Conservation (phyloP, 2,113 vertebrate genomes). For the Cathartes aura region DNA sequence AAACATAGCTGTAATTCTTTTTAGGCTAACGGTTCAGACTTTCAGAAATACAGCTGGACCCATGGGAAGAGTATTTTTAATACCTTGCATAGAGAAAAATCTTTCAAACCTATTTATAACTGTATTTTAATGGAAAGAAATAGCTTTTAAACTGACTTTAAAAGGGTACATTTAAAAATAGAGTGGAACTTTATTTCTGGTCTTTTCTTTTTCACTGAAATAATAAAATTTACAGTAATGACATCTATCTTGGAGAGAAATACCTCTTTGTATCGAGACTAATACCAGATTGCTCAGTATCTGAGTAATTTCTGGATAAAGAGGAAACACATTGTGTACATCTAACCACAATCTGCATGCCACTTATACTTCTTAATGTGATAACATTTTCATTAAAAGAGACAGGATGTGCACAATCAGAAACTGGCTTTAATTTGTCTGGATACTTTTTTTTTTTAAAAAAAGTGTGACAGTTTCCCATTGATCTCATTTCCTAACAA, state of each 20-base stretch:
- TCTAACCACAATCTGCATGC: not conserved
- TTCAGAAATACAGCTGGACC: constrained; percentile 24
- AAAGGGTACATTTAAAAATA: constrained; percentile 49
- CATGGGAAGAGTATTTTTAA: constrained; percentile 55
- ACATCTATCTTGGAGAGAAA: constrained; percentile 16
- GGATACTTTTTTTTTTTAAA: not conserved
- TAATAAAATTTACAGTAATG: not conserved
- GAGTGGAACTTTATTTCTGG: not conserved
- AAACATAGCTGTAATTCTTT: constrained; percentile 35
- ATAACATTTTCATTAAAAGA: constrained; percentile 6
- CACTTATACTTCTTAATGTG: not conserved
- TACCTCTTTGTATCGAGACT: not conserved
- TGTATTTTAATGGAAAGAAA: constrained; percentile 38
- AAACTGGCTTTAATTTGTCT: not conserved
- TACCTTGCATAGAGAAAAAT: constrained; percentile 7
- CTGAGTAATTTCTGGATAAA: not conserved
- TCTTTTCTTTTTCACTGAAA: constrained; percentile 1
- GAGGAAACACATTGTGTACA: not conserved
- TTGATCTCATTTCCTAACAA: constrained; percentile 32
- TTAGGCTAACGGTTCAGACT: not conserved
- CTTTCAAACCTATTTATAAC: constrained; percentile 49
- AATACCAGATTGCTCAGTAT: not conserved
- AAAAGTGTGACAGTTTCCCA: not conserved
- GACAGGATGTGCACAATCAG: not conserved
- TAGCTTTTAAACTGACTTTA: constrained; percentile 18